Evolutionary conservation across 2,888 invertebrate species (phyloP).

Genomic region (Candidula unifasciata): DNA sequence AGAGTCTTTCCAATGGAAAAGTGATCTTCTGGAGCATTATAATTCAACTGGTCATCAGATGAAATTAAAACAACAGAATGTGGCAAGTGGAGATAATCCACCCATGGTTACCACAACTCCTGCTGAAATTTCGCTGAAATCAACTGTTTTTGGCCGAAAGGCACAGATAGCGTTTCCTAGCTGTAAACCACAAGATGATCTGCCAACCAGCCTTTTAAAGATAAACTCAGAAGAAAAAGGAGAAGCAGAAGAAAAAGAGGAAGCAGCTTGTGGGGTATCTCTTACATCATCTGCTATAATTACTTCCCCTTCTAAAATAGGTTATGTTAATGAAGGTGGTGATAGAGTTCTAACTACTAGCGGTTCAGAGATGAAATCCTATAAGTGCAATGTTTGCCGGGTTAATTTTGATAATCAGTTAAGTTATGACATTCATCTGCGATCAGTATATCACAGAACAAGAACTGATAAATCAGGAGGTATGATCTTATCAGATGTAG

Average conservation of each 20-base stretch:
- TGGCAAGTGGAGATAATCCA: conserved; percentile 36
- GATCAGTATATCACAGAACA: conserved; percentile 94
- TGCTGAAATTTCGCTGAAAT: conserved; percentile 80
- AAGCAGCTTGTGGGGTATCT: too few species aligned
- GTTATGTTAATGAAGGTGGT: conserved; percentile 20
- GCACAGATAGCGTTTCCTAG: too few species aligned
- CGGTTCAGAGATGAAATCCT: conserved; percentile 85
- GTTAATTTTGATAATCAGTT: conserved; percentile 94
- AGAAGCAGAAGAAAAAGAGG: too few species aligned
- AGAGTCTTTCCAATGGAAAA: conserved; percentile 94
- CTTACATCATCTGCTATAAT: conserved; percentile 80
- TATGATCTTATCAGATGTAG: conserved; percentile 90
- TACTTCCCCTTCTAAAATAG: conserved; percentile 55
- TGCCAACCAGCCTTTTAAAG: too few species aligned
- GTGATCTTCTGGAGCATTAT: conserved; percentile 94
- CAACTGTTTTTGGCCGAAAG: too few species aligned
- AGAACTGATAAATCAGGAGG: conserved; percentile 96
- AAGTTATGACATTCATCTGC: conserved; percentile 95
- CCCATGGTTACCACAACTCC: not conserved
- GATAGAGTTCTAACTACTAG: not conserved
- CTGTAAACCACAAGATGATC: too few species aligned
- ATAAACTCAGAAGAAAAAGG: too few species aligned
- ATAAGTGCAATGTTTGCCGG: conserved; percentile 96
- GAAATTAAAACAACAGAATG: conserved; percentile 86
- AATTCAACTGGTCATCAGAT: conserved; percentile 97